These are phyloP conservation scores for Bolborhynchus lineola DNA, from an alignment of 2,113 vertebrate genomes.

Conservation along the genomic window DNA sequence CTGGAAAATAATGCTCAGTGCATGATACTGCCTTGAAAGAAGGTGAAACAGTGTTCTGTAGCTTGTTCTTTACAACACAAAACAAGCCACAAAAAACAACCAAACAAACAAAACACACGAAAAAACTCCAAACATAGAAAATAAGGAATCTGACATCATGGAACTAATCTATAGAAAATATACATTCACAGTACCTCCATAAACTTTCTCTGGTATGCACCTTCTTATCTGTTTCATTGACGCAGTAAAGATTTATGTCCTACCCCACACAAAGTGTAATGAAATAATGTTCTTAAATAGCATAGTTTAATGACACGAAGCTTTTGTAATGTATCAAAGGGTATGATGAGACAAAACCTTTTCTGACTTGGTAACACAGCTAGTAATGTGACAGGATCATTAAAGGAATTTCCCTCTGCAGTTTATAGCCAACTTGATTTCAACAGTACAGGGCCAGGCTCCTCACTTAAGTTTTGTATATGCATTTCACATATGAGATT, in stretches of 20 bases:
- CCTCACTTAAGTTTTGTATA: background rate
- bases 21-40: background rate
- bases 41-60: background rate
- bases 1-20: background rate
- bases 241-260: background rate
- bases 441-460: background rate
- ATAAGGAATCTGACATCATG: background rate
- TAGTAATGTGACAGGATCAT: background rate
- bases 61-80: background rate
- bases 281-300: background rate
- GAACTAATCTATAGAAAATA: background rate
- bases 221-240: background rate
- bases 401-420: background rate
- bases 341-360: background rate
- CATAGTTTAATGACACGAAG: background rate
- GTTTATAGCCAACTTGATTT: background rate
- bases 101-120: background rate
- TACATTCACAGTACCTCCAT: fast-evolving
- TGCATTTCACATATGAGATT: background rate
- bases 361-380: background rate
- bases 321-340: background rate
- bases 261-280: background rate
- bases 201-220: background rate
- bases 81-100: background rate
- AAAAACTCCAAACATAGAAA: background rate